A percentile compares a stretch with the other conserved stretches of the same genome.
phyloP scores from a whole-genome alignment of 2,113 vertebrate species.

The Limanda limanda region DNA sequence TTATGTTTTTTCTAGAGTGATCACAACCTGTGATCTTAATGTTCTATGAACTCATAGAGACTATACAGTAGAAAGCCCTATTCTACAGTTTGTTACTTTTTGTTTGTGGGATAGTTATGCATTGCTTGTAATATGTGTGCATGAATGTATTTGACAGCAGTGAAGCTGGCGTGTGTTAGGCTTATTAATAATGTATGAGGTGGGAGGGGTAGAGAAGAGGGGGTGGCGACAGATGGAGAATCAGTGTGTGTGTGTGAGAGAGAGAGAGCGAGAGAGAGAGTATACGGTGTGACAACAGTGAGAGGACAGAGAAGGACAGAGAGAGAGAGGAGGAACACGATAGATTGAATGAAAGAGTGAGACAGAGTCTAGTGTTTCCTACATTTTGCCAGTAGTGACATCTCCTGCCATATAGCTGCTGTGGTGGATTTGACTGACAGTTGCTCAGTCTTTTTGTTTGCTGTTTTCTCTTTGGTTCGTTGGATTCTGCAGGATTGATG shows the following conservation, averaged over 20 bases:
- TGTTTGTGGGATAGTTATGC: slow-evolving; percentile 5
- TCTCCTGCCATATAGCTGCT: neutral
- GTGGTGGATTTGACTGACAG: slow-evolving; percentile 35
- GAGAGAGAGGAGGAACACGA: neutral
- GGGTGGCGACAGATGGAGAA: slow-evolving; percentile 78
- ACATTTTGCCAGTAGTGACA: neutral
- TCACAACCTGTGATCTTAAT: too few relatives aligned
- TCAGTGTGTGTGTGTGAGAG: slow-evolving; percentile 47
- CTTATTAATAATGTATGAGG: slow-evolving; percentile 81
- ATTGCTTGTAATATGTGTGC: slow-evolving; percentile 16
- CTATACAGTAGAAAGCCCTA: too few relatives aligned
- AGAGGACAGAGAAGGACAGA: slow-evolving; percentile 32
- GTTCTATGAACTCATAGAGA: too few relatives aligned
- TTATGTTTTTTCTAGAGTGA: too few relatives aligned
- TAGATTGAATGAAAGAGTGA: slow-evolving; percentile 8
- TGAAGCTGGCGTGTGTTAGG: slow-evolving; percentile 26
- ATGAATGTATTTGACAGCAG: slow-evolving; percentile 5
- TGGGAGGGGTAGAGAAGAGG: slow-evolving; percentile 72
- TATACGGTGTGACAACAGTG: slow-evolving; percentile 12
- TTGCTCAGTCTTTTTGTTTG: slow-evolving; percentile 31
- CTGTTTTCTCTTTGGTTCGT: slow-evolving; percentile 6
- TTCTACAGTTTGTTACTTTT: neutral
- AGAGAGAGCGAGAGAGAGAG: slow-evolving; percentile 28
- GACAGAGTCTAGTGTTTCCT: neutral
- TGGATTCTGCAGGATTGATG: slow-evolving; percentile 51